These are phyloP conservation scores for Adineta ricciae DNA, from an alignment of 2,888 invertebrate species.

Conservation along the genomic window DNA sequence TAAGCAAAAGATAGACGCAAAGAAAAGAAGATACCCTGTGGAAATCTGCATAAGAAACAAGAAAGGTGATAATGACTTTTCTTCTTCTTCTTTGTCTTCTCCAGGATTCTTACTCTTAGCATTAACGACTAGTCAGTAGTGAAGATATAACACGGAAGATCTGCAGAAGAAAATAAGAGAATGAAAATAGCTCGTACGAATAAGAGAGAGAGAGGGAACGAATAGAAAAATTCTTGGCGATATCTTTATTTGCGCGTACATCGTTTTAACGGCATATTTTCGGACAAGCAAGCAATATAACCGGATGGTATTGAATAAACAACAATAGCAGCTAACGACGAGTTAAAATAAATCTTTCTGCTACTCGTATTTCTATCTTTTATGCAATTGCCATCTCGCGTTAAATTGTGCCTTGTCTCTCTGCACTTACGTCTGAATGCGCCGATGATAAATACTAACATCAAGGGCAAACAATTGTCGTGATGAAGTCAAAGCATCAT, in stretches of 20 bases:
- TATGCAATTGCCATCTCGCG: not conserved
- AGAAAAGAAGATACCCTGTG: not conserved
- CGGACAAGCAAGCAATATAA: not conserved
- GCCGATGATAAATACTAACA: not conserved
- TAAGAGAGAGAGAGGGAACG: not conserved
- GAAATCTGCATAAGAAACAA: not conserved
- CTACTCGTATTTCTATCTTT: not conserved
- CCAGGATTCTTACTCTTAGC: not conserved
- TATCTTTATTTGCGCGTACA: not conserved
- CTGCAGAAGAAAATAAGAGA: not conserved
- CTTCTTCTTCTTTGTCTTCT: not conserved
- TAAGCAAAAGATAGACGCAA: not conserved
- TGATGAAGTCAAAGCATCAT: not conserved
- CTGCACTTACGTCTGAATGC: not conserved
- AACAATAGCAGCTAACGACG: not conserved
- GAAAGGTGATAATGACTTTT: conserved; percentile 8
- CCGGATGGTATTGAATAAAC: not conserved
- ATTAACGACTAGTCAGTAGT: not conserved
- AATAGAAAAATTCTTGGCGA: not conserved
- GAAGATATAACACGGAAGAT: not conserved
- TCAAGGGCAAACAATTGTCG: not conserved
- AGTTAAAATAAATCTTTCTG: not conserved
- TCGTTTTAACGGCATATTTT: not conserved
- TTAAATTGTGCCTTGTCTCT: not conserved
- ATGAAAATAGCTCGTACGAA: no score